Evolutionary conservation across 1,140 invertebrate species (phyloP), one percentile per base, ranked within the genome.

Genomic region (Cyrtorhinus lividipennis): DNA sequence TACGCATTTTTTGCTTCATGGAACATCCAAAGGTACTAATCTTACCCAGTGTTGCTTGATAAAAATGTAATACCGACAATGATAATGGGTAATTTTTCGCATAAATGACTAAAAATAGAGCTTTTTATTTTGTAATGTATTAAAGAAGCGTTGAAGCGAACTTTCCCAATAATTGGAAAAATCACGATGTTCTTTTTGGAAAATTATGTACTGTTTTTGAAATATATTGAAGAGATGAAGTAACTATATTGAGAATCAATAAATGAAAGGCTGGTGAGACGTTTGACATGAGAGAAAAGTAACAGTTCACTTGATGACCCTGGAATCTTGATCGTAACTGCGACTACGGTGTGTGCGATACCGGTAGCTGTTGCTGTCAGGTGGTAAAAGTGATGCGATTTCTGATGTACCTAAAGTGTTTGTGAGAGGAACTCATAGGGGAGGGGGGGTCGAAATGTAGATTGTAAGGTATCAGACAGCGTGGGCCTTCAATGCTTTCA

Each of bases 181-280:
- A 38, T n/a, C 30, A 5, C 15, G 30, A 8, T 38, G 5, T 38
- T 38, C 15, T 38, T 38, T 38, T 38, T 38, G 5, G 30, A 15
- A 38, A 38, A 38, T 38, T 5, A 38, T 38, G 30, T 38, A 38
- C 30, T 38, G 30, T 38, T n/a, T n/a, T 38, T 38, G 30, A 38
- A 15, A 15, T 38, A 38, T 38, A 38, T 38, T 38, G 15, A 38
- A 38, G 15, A 38, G 30, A 53, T 53, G 48, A 53, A 53, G 48
- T 53, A 53, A 53, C 48, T 53, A 15, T 53, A 53, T 53, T 53
- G 20, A 53, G 48, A 53, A 53, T 53, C 15, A 53, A 53, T 53
- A 53, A 53, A 53, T 53, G 48, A 53, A 53, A 53, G 48, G 48
- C 48, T 53, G 48, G 48, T 53, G 48, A 53, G 48, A 15, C 20